Conservation (phyloP, 2,797 vertebrate species). For the Poliocrania exsul region DNA sequence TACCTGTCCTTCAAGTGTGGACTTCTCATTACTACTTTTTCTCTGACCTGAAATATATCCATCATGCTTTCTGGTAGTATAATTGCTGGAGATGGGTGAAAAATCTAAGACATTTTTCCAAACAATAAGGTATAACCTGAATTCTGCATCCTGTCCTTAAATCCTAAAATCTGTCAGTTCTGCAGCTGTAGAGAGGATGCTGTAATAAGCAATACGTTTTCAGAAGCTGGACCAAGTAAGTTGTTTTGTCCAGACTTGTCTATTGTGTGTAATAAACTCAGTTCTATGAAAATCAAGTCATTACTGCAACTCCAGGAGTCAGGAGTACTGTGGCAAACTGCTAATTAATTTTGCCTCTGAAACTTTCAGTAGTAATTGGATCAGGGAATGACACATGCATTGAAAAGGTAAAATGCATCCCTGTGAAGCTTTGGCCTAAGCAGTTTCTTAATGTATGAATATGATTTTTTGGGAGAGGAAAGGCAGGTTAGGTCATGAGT, state of each 20-base stretch:
- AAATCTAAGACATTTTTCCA: not conserved
- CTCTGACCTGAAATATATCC: not conserved
- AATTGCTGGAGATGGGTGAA: not conserved
- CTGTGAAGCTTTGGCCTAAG: not conserved
- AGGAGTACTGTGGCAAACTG: constrained; percentile 63
- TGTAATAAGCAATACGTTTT: constrained; percentile 11
- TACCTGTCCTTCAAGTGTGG: not conserved
- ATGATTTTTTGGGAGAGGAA: not conserved
- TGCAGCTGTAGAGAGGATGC: not conserved
- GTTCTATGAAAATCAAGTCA: constrained; percentile 70
- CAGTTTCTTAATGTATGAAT: constrained; percentile 29
- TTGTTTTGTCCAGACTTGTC: constrained; percentile 76
- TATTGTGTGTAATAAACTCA: constrained; percentile 55
- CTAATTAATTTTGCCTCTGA: constrained; percentile 78
- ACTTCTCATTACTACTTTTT: not conserved
- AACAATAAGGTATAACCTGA: not conserved
- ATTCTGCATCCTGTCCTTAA: not conserved
- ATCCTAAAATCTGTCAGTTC: not conserved
- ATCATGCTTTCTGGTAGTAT: not conserved
- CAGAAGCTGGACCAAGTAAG: constrained; percentile 9
- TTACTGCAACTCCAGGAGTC: constrained; percentile 70
- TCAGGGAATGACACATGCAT: constrained; percentile 29
- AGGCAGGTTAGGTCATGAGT: not conserved
- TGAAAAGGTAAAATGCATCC: constrained; percentile 46
- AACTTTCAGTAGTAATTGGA: constrained; percentile 69